phyloP scores from a whole-genome alignment of 2,888 invertebrate genomes.

The Cenopis cana region DNA sequence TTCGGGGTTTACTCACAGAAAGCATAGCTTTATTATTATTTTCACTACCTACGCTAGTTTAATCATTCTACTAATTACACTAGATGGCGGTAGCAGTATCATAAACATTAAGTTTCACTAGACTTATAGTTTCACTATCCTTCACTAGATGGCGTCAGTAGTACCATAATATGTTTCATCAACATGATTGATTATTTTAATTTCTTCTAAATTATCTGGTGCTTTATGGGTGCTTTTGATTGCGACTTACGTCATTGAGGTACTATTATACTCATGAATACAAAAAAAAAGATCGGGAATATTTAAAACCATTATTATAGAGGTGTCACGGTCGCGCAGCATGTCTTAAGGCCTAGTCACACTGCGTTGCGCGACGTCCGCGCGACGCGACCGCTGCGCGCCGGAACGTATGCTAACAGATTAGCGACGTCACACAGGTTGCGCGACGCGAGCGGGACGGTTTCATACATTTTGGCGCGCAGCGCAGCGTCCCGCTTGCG shows the following conservation, averaged over 20 bases:
- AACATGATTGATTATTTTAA: not conserved
- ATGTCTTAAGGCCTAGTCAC: no score
- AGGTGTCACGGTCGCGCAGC: not conserved
- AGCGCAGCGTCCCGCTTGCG: no score
- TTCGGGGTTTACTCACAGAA: not conserved
- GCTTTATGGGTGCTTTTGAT: no score
- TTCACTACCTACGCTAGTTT: not conserved
- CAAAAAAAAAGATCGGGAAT: not conserved
- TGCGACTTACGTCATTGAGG: no score
- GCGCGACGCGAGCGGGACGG: no score
- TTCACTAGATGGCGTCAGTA: constrained; percentile 63
- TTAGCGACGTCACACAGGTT: no score
- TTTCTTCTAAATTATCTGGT: not conserved
- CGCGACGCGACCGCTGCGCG: no score
- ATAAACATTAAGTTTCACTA: not conserved
- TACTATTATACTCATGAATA: no score
- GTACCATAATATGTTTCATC: constrained; percentile 32
- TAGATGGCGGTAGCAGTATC: not conserved
- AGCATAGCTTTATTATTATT: not conserved
- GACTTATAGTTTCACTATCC: constrained; percentile 4
- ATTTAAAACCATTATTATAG: not conserved
- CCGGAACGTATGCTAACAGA: no score
- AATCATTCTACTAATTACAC: not conserved
- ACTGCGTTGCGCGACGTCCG: no score
- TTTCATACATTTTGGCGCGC: no score